phyloP scores from a whole-genome alignment of 2,797 vertebrate species.

The Oreochromis grahami region DNA sequence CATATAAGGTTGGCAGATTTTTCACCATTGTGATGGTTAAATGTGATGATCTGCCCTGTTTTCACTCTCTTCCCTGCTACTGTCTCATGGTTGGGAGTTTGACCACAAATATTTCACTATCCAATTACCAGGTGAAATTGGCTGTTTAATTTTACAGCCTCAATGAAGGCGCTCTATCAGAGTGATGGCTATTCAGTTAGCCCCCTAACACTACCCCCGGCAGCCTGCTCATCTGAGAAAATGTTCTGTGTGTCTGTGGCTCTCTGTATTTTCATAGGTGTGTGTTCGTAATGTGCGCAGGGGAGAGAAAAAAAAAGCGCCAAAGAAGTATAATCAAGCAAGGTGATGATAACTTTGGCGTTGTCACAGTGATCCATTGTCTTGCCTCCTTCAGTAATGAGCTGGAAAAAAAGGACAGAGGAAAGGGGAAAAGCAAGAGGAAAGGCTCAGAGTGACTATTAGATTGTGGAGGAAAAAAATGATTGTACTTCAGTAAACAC shows the following conservation, averaged over 20 bases:
- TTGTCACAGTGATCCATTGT: constrained; percentile 67
- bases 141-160: constrained; percentile 73
- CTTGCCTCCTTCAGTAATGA: constrained; percentile 73
- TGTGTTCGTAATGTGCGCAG: constrained; percentile 13
- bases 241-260: background rate
- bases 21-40: constrained; percentile 18
- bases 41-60: constrained; percentile 22
- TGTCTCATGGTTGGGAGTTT: constrained; percentile 46
- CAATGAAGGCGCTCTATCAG: constrained; percentile 45
- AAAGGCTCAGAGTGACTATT: constrained; percentile 40
- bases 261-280: background rate
- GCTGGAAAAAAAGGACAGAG: constrained; percentile 67
- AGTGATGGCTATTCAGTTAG: constrained; percentile 56
- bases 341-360: constrained; percentile 74
- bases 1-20: constrained; percentile 9
- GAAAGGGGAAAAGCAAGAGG: constrained; percentile 39
- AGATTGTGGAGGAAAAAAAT: constrained; percentile 30
- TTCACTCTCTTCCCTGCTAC: constrained; percentile 33
- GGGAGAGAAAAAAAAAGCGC: background rate
- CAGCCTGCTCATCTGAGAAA: constrained; percentile 50
- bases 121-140: constrained; percentile 76
- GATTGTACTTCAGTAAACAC: constrained; percentile 44
- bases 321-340: constrained; percentile 66
- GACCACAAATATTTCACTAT: constrained; percentile 68
- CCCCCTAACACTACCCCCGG: constrained; percentile 40